Conservation (phyloP, 1,140 invertebrate genomes). For the Lepidurus couesii region DNA sequence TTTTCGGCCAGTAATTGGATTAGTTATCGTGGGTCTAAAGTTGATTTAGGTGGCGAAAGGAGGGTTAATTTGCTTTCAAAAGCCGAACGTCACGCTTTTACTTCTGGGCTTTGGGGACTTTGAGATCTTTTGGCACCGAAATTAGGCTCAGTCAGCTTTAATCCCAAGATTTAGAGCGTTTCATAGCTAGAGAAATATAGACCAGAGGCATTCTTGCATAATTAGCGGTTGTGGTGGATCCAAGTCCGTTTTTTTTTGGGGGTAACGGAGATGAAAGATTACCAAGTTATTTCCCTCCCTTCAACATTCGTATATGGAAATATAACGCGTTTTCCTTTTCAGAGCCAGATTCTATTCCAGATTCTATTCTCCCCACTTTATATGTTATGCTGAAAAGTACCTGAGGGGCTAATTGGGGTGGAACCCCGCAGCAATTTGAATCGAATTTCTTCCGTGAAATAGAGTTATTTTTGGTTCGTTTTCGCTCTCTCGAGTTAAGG, state of each 20-base stretch:
- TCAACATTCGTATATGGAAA: not conserved
- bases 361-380: not conserved
- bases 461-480: not conserved
- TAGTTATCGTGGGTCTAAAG: not conserved
- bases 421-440: not conserved
- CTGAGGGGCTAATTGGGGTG: not conserved
- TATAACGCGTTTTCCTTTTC: not conserved
- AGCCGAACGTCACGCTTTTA: not conserved
- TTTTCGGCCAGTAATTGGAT: not conserved
- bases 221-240: not conserved
- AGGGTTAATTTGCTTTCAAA: not conserved
- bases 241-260: not conserved
- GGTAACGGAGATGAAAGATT: not conserved
- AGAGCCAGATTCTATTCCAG: too few species aligned
- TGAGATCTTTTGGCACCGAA: too few species aligned
- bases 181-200: not conserved
- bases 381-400: not conserved
- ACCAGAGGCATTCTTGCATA: not conserved
- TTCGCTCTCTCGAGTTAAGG: too few species aligned
- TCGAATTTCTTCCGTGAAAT: not conserved
- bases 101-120: too few species aligned
- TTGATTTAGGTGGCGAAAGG: not conserved
- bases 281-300: not conserved
- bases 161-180: not conserved
- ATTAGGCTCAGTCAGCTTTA: not conserved